Percentiles rank a stretch among this genome's conserved stretches.
Evolutionary conservation across 2,888 invertebrate genomes (phyloP).

Genomic region (Saturnia japonica): DNA sequence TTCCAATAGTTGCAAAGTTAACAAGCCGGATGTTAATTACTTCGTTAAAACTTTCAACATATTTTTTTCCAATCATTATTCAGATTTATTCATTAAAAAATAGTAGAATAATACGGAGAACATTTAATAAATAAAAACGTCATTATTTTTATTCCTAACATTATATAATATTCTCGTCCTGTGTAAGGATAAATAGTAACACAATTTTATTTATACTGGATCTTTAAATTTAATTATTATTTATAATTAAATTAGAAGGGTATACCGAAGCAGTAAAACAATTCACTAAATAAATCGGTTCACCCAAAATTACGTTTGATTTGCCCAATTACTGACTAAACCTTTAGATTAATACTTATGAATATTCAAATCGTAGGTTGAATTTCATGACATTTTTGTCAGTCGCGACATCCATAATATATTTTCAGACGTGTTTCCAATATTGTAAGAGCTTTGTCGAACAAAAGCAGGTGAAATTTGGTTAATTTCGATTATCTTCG

Average conservation of each 20-base stretch:
- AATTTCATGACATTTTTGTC: conserved; percentile 38
- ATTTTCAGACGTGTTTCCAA: background rate
- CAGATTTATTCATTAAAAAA: conserved; percentile 33
- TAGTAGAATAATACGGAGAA: background rate
- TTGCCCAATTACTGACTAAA: conserved; percentile 46
- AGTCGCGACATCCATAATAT: conserved; percentile 19
- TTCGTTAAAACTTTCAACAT: conserved; percentile 59
- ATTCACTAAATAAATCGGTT: conserved; percentile 26
- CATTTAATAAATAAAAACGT: conserved; percentile 20
- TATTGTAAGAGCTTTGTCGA: background rate
- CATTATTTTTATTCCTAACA: background rate
- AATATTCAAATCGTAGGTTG: conserved; percentile 50
- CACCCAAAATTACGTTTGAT: conserved; percentile 49
- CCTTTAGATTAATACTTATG: conserved; percentile 45
- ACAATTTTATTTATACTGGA: background rate
- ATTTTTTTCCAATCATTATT: conserved; percentile 39
- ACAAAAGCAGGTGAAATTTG: background rate
- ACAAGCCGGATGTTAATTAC: conserved; percentile 36
- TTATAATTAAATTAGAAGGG: background rate
- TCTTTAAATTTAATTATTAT: background rate
- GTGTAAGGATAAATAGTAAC: background rate
- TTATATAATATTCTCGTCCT: background rate
- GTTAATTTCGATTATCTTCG: no score
- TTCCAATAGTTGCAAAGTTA: conserved; percentile 23
- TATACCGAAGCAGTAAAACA: background rate